phyloP scores from a whole-genome alignment of 2,888 invertebrate species.

The Bombylius discolor region DNA sequence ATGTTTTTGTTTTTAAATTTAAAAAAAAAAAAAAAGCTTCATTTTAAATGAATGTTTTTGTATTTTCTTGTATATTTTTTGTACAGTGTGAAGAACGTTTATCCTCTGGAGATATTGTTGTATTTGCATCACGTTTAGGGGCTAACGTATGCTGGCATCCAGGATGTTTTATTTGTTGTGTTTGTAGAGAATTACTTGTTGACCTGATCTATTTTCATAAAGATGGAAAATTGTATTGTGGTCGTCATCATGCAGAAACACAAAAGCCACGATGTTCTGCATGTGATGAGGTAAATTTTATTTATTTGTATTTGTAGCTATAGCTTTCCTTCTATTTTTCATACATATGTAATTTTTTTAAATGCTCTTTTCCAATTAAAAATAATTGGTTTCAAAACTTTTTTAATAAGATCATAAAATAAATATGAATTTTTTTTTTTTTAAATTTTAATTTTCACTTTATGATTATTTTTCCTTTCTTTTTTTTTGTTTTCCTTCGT shows the following conservation, averaged over 20 bases:
- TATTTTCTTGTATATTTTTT: slow-evolving; percentile 9
- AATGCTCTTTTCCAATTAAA: background rate
- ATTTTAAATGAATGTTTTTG: background rate
- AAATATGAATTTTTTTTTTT: too few species aligned
- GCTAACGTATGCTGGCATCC: slow-evolving; percentile 87
- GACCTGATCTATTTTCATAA: slow-evolving; percentile 95
- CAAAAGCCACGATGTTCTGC: slow-evolving; percentile 93
- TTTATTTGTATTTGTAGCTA: background rate
- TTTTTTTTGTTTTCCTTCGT: too few species aligned
- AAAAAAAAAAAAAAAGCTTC: too few species aligned
- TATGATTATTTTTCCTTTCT: too few species aligned
- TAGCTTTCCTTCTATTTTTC: background rate
- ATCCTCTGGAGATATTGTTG: slow-evolving; percentile 79
- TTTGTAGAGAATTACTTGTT: slow-evolving; percentile 87
- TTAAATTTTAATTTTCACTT: too few species aligned
- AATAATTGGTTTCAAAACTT: background rate
- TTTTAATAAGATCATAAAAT: too few species aligned
- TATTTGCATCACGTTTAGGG: slow-evolving; percentile 77
- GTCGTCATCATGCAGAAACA: slow-evolving; percentile 93
- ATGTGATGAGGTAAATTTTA: slow-evolving; percentile 77
- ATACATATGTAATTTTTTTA: too few species aligned
- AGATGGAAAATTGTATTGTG: slow-evolving; percentile 83
- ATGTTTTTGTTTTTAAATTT: too few species aligned
- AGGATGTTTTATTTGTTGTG: slow-evolving; percentile 82
- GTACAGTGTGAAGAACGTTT: slow-evolving; percentile 76